Percentiles rank a stretch among this genome's conserved stretches.
Conservation (phyloP, 2,113 vertebrate species). For the Phasianus colchicus region DNA sequence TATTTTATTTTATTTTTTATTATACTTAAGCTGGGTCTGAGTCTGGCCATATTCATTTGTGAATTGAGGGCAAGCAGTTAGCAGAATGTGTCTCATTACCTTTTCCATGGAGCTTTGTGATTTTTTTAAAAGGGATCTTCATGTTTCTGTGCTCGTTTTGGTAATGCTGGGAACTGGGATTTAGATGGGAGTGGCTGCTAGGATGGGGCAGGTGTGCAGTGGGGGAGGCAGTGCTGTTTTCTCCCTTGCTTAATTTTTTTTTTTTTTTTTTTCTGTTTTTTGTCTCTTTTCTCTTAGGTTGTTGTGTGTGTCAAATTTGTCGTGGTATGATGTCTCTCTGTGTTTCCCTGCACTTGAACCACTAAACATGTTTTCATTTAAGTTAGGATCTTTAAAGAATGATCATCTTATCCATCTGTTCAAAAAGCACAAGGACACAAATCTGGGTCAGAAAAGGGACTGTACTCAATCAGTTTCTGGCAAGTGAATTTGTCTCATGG, state of each 20-base stretch:
- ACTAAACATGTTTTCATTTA: constrained; percentile 67
- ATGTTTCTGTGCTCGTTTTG: not conserved
- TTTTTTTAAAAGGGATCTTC: not conserved
- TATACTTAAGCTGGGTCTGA: not conserved
- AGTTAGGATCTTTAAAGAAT: constrained; percentile 70
- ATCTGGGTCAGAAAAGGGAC: constrained; percentile 62
- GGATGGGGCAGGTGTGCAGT: not conserved
- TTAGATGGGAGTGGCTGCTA: not conserved
- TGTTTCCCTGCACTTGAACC: constrained; percentile 55
- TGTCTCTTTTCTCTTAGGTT: constrained; percentile 67
- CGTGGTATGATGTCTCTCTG: constrained; percentile 55
- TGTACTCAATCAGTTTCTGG: constrained; percentile 58
- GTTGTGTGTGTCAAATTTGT: constrained; percentile 61
- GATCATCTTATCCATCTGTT: constrained; percentile 73
- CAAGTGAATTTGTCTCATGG: constrained; percentile 65
- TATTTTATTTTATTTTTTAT: not conserved
- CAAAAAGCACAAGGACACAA: constrained; percentile 58
- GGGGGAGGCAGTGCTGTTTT: not conserved
- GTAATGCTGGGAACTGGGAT: not conserved
- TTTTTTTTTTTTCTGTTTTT: no score
- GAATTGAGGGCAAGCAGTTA: not conserved
- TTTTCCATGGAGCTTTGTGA: not conserved
- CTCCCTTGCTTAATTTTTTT: not conserved
- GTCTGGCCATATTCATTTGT: not conserved
- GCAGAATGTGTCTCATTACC: not conserved